Evolutionary conservation across 2,797 vertebrate genomes (phyloP), one percentile per base, ranked within the genome.

Genomic region (Danio choprae): DNA sequence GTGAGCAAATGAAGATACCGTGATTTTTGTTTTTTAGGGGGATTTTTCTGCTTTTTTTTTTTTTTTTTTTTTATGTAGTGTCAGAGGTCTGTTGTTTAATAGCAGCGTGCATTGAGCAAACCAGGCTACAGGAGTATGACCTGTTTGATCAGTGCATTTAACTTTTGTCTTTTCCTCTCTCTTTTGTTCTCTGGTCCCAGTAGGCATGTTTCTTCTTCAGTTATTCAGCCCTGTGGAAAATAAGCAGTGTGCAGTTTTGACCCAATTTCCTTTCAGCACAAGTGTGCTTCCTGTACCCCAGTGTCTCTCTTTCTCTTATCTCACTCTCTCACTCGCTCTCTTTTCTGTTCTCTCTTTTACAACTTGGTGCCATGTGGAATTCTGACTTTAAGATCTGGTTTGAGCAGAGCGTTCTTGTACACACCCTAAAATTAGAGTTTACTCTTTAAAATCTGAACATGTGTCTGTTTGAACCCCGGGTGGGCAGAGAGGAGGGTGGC

Each of bases 191-290:
- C 11, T 22, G 5, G n/a, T 55, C 56, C 20, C 64, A 56, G 43
- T 44, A 53, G 69, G 36, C 55, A 67, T 29, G 22, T 73, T 73
- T 84, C 68, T 76, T 79, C 68, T 73, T 56, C 11, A 48, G 10
- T n/a, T 58, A 16, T 11, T 41, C 71, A 9, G 36, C 76, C 50
- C 46, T 67, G 68, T 86, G 83, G 83, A 76, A 84, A 53, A 70
- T 81, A 12, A 51, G 84, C 77, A 81, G 79, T 83, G 83, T 78
- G 89, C 88, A 88, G 88, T 83, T 87, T 79, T 88, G 60, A 70
- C 84, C 87, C 70, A 59, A 77, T 88, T 91, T 92, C 91, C 91
- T 90, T 87, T 81, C 77, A 74, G 56, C 82, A 85, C 87, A 86
- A 87, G 89, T 89, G 82, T 77, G 72, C 53, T 86, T 84, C 80